phyloP scores from a whole-genome alignment of 2,797 vertebrate species.

The Remorina albescens region DNA sequence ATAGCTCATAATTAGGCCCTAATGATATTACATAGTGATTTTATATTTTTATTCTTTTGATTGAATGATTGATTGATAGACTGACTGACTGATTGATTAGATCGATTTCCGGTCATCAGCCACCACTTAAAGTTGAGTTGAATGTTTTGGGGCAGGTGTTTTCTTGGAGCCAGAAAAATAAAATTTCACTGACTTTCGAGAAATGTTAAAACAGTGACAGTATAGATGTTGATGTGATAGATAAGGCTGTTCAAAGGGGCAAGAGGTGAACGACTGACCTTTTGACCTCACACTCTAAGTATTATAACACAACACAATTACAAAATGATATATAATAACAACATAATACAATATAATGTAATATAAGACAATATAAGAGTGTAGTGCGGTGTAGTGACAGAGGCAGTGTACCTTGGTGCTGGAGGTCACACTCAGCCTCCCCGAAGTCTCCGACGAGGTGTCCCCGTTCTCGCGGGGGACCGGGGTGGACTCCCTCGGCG shows the following conservation, averaged over 20 bases:
- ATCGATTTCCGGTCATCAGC: too few relatives aligned
- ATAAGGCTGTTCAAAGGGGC: background rate
- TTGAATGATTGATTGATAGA: too few relatives aligned
- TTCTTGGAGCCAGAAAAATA: background rate
- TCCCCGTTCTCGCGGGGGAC: constrained; percentile 77
- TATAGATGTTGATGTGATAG: background rate
- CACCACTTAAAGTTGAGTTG: too few relatives aligned
- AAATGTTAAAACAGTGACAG: background rate
- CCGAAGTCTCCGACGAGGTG: constrained; percentile 49
- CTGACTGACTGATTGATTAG: too few relatives aligned
- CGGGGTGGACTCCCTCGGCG: constrained; percentile 61
- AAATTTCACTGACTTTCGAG: background rate
- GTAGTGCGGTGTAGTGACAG: too few relatives aligned
- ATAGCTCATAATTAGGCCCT: too few relatives aligned
- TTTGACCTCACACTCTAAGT: background rate
- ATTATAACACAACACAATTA: too few relatives aligned
- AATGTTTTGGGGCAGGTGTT: background rate
- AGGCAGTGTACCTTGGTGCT: constrained; percentile 77
- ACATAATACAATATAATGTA: too few relatives aligned
- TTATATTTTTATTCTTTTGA: too few relatives aligned
- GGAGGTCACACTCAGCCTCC: constrained; percentile 74
- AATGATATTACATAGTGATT: too few relatives aligned
- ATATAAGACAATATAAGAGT: too few relatives aligned
- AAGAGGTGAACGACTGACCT: background rate
- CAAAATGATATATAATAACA: too few relatives aligned